phyloP scores from a whole-genome alignment of 2,797 vertebrate species.

The Anomalospiza imberbis region DNA sequence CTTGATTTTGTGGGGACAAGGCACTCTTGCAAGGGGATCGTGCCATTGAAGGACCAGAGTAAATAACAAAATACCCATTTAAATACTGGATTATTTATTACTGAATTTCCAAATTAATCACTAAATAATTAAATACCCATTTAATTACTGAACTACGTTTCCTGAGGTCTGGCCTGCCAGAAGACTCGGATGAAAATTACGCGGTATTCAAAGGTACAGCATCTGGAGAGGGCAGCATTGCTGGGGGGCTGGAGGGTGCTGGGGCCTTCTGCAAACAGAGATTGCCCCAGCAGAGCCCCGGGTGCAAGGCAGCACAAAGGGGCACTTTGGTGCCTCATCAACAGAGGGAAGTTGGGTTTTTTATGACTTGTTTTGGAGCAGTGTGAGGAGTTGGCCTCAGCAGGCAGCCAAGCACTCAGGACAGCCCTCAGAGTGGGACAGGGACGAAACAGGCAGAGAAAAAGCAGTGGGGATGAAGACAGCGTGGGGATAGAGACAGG shows the following conservation, averaged over 20 bases:
- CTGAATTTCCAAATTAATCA: background rate
- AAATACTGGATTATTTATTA: background rate
- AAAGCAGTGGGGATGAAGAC: background rate
- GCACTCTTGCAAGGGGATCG: background rate
- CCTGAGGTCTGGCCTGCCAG: background rate
- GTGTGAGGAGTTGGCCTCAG: background rate
- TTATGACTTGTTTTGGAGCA: background rate
- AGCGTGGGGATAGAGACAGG: background rate
- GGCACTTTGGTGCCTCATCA: background rate
- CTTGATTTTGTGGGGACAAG: background rate
- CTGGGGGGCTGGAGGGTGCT: background rate
- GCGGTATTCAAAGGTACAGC: background rate
- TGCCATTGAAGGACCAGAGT: background rate
- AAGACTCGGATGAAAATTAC: background rate
- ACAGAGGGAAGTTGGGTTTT: background rate
- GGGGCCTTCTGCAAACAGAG: background rate
- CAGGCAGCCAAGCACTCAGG: background rate
- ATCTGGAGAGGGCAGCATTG: accelerated
- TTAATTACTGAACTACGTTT: background rate
- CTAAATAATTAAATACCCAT: background rate
- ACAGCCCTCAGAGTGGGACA: accelerated
- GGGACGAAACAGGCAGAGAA: background rate
- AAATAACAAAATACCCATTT: background rate
- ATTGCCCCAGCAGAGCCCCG: background rate
- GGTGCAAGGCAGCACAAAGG: background rate